Evolutionary conservation across 2,888 invertebrate species (phyloP).

Genomic region (Archips xylosteana): DNA sequence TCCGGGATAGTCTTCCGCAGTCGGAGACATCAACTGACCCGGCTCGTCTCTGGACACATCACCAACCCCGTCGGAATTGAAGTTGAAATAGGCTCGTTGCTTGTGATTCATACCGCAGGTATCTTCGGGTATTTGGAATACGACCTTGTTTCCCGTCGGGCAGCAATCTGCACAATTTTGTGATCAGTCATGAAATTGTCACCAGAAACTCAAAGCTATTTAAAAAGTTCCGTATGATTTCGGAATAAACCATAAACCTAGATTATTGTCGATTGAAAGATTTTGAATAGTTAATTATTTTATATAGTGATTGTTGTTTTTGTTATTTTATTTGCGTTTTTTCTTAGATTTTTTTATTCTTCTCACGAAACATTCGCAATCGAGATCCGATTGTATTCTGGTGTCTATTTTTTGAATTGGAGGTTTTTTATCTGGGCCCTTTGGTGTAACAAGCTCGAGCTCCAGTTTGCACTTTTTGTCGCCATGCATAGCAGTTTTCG

Average conservation of each 20-base stretch:
- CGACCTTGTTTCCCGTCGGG: constrained; percentile 78
- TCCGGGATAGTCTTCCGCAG: constrained; percentile 67
- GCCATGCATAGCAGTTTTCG: constrained; percentile 87
- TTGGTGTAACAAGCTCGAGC: constrained; percentile 88
- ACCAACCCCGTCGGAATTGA: constrained; percentile 74
- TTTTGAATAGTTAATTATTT: background rate
- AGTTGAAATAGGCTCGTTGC: constrained; percentile 75
- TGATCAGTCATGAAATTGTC: constrained; percentile 52
- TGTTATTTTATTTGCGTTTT: constrained; percentile 50
- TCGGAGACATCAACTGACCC: constrained; percentile 62
- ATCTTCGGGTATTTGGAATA: constrained; percentile 78
- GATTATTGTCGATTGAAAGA: background rate
- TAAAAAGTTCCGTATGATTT: background rate
- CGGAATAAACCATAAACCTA: background rate
- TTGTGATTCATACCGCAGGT: constrained; percentile 72
- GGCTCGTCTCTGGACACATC: constrained; percentile 75
- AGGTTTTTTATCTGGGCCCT: constrained; percentile 84
- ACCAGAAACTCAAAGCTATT: constrained; percentile 1
- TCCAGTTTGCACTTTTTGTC: constrained; percentile 88
- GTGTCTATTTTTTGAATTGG: constrained; percentile 72
- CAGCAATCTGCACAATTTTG: constrained; percentile 81
- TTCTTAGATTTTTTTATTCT: constrained; percentile 57
- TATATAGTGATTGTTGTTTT: background rate
- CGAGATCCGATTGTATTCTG: constrained; percentile 70
- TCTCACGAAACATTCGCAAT: constrained; percentile 68